Base-by-base conservation (phyloP, 2,797 vertebrate genomes). In the Tenualosa thibaudeaui region DNA sequence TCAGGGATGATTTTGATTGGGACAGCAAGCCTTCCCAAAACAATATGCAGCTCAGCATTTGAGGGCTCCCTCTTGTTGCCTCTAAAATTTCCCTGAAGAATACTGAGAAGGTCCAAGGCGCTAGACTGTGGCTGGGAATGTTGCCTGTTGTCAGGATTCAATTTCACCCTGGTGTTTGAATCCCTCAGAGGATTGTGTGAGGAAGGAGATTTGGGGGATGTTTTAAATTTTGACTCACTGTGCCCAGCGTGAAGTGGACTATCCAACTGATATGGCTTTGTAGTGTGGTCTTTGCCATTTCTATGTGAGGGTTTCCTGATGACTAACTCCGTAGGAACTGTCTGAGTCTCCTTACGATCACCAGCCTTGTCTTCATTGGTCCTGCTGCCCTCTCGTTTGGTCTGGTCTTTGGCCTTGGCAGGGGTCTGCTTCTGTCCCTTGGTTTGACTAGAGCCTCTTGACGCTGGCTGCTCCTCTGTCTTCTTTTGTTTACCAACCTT, bases 21-120 rank as follows among this genome's bases (percentile, higher is more conserved):
- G 90, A 96, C 95, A 84, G 93, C 95, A 89, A 96, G 90, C 88
- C 92, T 94, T 92, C 95, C 95, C 85, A 96, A 82, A 84, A 95
- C 89, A 82, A 96, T 92, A 85, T 95, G 93, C 78, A 96, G 90
- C 85, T 93, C 93, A 82, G 87, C 90, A 1, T 94, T 86, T 1
- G 87, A 89, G 82, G 46, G 88, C 0, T 86, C 71, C 71, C 22
- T 78, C 19, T 78, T 78, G 71, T n/a, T 78, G 40, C 40, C 9
- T 19, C 43, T 78, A 40, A 22, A 22, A 78, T 78, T 7, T n/a
- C 92, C 91, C 37, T 89, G 89, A 49, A 94, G 81, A 37, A 81
- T 86, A 83, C 81, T 90, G 31, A 96, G 89, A 24, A 96, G 86
- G 81, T 95, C 94, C 84, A 93, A 84, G 88, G 94, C 62, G 24